These are phyloP conservation scores for Hyles lineata DNA, from an alignment of 2,888 invertebrate genomes.

Conservation along the genomic window DNA sequence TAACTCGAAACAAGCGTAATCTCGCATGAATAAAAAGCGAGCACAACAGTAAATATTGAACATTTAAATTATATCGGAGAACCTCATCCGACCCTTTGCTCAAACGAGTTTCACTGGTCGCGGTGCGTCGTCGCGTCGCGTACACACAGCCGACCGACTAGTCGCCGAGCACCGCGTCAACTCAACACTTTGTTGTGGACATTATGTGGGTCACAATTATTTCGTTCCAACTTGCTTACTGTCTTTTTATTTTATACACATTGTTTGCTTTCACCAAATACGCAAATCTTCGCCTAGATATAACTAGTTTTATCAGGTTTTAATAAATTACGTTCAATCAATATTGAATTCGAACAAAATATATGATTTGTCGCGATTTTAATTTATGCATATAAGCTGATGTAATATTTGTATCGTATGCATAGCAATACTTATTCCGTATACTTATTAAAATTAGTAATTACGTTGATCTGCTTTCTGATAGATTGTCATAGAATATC, in stretches of 20 bases:
- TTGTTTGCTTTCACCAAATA: constrained; percentile 24
- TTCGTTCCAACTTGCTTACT: constrained; percentile 4
- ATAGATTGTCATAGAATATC: not conserved
- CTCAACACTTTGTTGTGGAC: constrained; percentile 12
- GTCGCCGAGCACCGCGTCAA: not conserved
- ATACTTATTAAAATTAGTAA: not conserved
- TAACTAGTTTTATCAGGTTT: not conserved
- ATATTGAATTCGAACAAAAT: too few relatives aligned
- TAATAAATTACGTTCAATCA: not conserved
- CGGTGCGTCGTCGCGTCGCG: constrained; percentile 31
- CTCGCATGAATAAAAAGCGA: not conserved
- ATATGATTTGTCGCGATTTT: too few relatives aligned
- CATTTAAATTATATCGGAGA: constrained; percentile 28
- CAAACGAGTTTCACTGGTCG: constrained; percentile 62
- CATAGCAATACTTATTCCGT: not conserved
- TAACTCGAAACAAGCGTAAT: not conserved
- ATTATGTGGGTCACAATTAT: constrained; percentile 26
- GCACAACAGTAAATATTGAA: constrained; percentile 1
- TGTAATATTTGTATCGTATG: not conserved
- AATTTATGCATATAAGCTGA: not conserved
- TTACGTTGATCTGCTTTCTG: not conserved
- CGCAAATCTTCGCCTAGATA: not conserved
- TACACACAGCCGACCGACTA: not conserved
- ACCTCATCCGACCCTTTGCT: constrained; percentile 46
- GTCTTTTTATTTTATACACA: constrained; percentile 1